Base-by-base conservation (phyloP, 2,888 invertebrate species). In the Diploptera punctata region DNA sequence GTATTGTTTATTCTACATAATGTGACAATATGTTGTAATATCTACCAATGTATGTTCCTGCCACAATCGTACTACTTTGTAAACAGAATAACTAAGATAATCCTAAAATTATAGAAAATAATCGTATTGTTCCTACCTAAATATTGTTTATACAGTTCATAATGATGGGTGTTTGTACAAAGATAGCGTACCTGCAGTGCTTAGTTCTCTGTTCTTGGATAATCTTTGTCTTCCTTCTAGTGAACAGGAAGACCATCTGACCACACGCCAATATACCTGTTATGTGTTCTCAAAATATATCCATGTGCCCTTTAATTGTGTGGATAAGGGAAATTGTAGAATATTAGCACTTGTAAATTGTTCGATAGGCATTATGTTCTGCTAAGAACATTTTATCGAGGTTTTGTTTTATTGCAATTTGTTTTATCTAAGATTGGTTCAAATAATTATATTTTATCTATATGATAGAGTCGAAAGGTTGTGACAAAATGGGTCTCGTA, bases 111-210 rank as follows among this genome's bases (percentile, higher is more conserved):
- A 29, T n/a, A 16, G 2, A 57, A 16, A 57, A 16, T 57, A 57
- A 57, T 26, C 9, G 10, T 57, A 57, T 29, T 57, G 57, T 57
- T 57, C 57, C 57, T 57, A 29, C 57, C 57, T 29, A 29, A 13
- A 47, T 47, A n/a, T 33, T 33, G 10, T 33, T 33, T 7, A 33
- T n/a, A n/a, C n/a, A n/a, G n/a, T n/a, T n/a, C n/a, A n/a, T n/a
- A n/a, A n/a, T n/a, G n/a, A n/a, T n/a, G n/a, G n/a, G n/a, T n/a
- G n/a, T n/a, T 33, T 24, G 54, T 54, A 65, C 21, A n/a, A 65
- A 65, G 19, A 43, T 65, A 47, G 43, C n/a, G 65, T 65, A 65
- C 65, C 65, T 65, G 65, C 65, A 26, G 38, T 61, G 61, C 10
- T n/a, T 38, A 38, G 38, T 9, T 54, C 5, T 54, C 3, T 54